Percentiles rank a stretch among this genome's conserved stretches.
phyloP scores from a whole-genome alignment of 2,797 vertebrate genomes.

The Morus bassanus region DNA sequence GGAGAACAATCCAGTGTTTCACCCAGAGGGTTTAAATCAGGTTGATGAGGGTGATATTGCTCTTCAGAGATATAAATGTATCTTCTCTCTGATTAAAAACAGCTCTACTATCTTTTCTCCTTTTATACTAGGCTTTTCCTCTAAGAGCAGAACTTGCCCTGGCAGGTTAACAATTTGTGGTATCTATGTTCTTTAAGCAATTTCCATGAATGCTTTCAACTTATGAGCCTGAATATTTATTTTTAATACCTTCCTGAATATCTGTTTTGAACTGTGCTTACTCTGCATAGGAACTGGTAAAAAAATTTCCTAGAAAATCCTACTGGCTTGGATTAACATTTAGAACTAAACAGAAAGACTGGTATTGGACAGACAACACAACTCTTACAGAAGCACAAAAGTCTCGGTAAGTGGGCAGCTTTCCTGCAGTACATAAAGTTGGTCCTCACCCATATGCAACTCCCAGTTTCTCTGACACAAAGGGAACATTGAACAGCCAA shows the following conservation, averaged over 20 bases:
- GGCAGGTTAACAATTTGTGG: neutral
- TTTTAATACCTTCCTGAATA: neutral
- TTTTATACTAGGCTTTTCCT: neutral
- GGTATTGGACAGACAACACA: conserved; percentile 1
- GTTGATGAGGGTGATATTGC: neutral
- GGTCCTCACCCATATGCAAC: neutral
- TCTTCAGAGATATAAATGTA: neutral
- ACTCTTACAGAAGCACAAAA: neutral
- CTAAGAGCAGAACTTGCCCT: neutral
- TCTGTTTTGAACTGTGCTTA: neutral
- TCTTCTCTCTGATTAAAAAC: neutral
- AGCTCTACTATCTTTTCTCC: neutral
- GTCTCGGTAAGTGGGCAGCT: neutral
- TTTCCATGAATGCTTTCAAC: neutral
- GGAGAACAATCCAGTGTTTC: neutral
- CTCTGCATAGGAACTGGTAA: neutral
- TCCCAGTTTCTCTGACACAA: neutral
- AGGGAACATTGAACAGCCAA: neutral
- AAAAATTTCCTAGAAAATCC: fast-evolving
- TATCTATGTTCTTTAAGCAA: neutral
- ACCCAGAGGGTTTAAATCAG: neutral
- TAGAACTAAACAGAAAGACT: neutral
- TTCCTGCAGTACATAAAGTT: neutral
- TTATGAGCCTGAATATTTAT: neutral
- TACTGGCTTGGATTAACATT: neutral